Conservation (phyloP, 2,113 vertebrate species). For the Lucifuga dentata region DNA sequence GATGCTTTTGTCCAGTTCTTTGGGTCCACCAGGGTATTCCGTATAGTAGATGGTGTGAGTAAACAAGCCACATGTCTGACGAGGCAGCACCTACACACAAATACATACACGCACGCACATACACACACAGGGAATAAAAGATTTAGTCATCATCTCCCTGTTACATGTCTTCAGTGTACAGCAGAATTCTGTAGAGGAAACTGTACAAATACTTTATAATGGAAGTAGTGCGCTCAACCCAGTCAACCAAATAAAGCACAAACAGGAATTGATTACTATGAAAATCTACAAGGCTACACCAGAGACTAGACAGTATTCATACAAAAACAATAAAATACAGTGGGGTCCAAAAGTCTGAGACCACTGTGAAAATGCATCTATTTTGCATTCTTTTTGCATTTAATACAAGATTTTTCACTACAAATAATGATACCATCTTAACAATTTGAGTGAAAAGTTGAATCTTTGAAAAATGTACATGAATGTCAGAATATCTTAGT, state of each 20-base stretch:
- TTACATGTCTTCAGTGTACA: background rate
- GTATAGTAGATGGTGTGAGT: constrained; percentile 99
- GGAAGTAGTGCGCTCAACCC: background rate
- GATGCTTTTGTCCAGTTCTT: constrained; percentile 96
- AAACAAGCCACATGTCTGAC: constrained; percentile 97
- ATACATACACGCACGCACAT: constrained; percentile 39
- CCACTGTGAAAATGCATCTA: no score
- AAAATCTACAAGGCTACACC: background rate
- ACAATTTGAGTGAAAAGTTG: no score
- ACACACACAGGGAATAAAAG: constrained; percentile 4
- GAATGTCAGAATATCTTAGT: no score
- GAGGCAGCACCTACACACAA: constrained; percentile 91
- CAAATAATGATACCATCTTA: no score
- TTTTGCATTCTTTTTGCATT: no score
- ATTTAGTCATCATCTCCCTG: background rate
- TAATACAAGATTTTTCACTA: no score
- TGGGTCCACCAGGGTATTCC: constrained; percentile 96
- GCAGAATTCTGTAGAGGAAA: background rate
- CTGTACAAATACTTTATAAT: background rate
- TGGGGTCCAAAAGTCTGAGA: no score
- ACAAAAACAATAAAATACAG: background rate
- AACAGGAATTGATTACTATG: background rate
- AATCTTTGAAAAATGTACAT: no score
- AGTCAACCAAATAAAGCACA: background rate
- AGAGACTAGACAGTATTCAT: background rate